A percentile compares a stretch with the other conserved stretches of the same genome.
Evolutionary conservation across 2,113 vertebrate species (phyloP).

Genomic region (Lophura nycthemera): DNA sequence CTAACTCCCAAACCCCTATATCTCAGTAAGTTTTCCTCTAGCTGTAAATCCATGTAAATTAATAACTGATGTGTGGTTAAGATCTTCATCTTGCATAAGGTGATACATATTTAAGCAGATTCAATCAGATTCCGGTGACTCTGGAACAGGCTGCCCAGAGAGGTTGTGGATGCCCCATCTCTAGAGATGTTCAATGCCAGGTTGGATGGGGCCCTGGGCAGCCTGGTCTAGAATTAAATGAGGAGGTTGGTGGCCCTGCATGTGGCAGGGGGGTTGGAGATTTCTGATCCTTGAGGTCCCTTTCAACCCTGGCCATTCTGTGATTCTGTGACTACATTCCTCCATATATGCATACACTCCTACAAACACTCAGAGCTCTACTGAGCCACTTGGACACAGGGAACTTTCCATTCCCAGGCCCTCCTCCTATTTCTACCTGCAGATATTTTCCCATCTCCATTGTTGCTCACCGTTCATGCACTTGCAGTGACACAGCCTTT

Average conservation of each 20-base stretch:
- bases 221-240: too few species aligned
- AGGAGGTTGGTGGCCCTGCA: too few species aligned
- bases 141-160: too few species aligned
- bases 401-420: not conserved
- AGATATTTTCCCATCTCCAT: not conserved
- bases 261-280: too few species aligned
- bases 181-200: too few species aligned
- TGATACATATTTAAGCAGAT: not conserved
- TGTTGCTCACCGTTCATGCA: not conserved
- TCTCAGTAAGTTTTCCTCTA: not conserved
- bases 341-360: not conserved
- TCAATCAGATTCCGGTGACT: not conserved
- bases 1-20: not conserved
- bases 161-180: too few species aligned
- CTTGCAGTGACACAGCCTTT: not conserved
- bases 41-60: not conserved
- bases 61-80: not conserved
- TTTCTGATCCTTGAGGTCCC: too few species aligned
- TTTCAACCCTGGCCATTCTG: too few species aligned
- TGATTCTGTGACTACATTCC: not conserved
- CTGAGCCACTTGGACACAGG: not conserved
- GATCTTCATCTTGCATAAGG: not conserved
- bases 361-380: not conserved
- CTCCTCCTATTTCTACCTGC: not conserved
- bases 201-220: too few species aligned